phyloP scores from a whole-genome alignment of 2,888 invertebrate genomes.

The Iselma pallidipennis region DNA sequence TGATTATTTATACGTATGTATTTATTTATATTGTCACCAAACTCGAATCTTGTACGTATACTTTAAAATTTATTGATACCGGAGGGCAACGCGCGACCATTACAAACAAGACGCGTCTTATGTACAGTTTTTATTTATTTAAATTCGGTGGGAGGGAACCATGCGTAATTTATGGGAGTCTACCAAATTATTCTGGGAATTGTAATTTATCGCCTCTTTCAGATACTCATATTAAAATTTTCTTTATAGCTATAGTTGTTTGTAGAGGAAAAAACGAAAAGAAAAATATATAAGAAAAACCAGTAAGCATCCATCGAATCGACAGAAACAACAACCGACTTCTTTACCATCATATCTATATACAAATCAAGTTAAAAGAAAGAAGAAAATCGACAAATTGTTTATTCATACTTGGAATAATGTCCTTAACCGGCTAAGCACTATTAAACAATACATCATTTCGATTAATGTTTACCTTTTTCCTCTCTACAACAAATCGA shows the following conservation, averaged over 20 bases:
- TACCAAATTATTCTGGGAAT: conserved; percentile 40
- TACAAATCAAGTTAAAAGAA: not conserved
- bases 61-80: conserved; percentile 35
- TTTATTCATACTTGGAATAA: conserved; percentile 17
- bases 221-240: conserved; percentile 30
- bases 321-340: not conserved
- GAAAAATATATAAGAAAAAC: not conserved
- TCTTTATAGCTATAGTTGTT: conserved; percentile 19
- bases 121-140: conserved; percentile 40
- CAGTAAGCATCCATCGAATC: no score
- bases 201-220: conserved; percentile 33
- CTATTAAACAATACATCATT: conserved; percentile 10
- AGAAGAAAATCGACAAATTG: conserved; percentile 10
- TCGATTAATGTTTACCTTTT: not conserved
- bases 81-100: conserved; percentile 28
- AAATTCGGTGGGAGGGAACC: conserved; percentile 41
- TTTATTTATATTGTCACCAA: conserved; percentile 51
- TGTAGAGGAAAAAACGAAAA: conserved; percentile 2
- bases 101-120: conserved; percentile 28
- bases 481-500: not conserved
- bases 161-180: conserved; percentile 41
- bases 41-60: conserved; percentile 38
- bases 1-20: conserved; percentile 49
- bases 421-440: conserved; percentile 4
- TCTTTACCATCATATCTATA: not conserved